Conservation (phyloP, 2,797 vertebrate species). For the Chromis chromis region DNA sequence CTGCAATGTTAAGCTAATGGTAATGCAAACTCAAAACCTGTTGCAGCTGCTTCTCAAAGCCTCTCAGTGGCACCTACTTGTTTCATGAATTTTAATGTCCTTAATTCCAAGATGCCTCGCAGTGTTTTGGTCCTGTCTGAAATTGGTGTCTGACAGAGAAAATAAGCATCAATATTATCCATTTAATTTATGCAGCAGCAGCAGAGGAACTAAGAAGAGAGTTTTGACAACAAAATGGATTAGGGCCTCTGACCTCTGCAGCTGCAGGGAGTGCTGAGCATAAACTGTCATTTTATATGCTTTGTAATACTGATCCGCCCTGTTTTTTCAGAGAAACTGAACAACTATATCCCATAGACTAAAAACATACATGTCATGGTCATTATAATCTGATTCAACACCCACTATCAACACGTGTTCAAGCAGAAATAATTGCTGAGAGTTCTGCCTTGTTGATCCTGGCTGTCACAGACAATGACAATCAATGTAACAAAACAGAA, state of each 20-base stretch:
- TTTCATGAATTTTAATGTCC: slow-evolving; percentile 45
- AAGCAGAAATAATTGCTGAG: slow-evolving; percentile 6
- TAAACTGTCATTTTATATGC: background rate
- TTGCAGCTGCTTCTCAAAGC: slow-evolving; percentile 35
- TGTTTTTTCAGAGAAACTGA: too few relatives aligned
- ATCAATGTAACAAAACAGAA: background rate
- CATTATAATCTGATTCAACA: background rate
- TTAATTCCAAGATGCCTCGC: slow-evolving; percentile 20
- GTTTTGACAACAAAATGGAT: background rate
- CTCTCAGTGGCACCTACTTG: slow-evolving; percentile 8
- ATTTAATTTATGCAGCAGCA: slow-evolving; percentile 5
- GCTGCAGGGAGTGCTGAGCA: background rate
- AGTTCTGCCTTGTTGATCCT: background rate
- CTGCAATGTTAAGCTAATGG: slow-evolving; percentile 14
- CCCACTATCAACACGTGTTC: background rate
- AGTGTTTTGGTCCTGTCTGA: slow-evolving; percentile 19
- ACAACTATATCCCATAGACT: background rate
- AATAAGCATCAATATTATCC: slow-evolving; percentile 3
- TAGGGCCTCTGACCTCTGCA: background rate
- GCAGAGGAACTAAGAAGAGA: background rate
- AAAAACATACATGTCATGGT: background rate
- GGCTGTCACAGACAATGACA: background rate
- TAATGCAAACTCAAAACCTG: slow-evolving; percentile 32
- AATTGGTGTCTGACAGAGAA: slow-evolving; percentile 17
- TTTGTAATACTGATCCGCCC: background rate